Conservation (phyloP, 2,888 invertebrate genomes). For the Candidula unifasciata region DNA sequence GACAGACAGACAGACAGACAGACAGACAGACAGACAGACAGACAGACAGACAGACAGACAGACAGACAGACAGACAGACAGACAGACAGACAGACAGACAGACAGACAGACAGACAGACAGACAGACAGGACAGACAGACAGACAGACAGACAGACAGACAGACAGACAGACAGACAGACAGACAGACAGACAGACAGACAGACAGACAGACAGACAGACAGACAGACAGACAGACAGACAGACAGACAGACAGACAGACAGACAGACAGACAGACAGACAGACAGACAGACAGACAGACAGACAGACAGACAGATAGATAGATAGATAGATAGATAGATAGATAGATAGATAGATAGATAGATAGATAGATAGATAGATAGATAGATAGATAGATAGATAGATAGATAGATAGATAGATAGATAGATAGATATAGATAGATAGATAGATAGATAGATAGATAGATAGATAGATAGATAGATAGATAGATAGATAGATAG, state of each 20-base stretch:
- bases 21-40: not conserved
- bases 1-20: not conserved
- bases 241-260: slow-evolving; percentile 7
- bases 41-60: slow-evolving; percentile 13
- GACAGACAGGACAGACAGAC: not conserved
- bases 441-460: not conserved
- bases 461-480: slow-evolving; percentile 3
- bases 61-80: slow-evolving; percentile 10
- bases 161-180: not conserved
- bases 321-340: not conserved
- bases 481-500: no score
- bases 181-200: not conserved
- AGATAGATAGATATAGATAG: not conserved
- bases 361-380: not conserved
- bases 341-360: not conserved
- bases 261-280: not conserved
- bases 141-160: not conserved
- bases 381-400: not conserved
- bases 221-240: no score
- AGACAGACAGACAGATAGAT: not conserved
- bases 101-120: not conserved
- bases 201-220: no score
- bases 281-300: not conserved
- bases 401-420: not conserved
- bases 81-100: slow-evolving; percentile 10